phyloP scores from a whole-genome alignment of 30 jellyfish, hydroid and myxozoan species.

The Aurelia aurita complex sp. Pacific region DNA sequence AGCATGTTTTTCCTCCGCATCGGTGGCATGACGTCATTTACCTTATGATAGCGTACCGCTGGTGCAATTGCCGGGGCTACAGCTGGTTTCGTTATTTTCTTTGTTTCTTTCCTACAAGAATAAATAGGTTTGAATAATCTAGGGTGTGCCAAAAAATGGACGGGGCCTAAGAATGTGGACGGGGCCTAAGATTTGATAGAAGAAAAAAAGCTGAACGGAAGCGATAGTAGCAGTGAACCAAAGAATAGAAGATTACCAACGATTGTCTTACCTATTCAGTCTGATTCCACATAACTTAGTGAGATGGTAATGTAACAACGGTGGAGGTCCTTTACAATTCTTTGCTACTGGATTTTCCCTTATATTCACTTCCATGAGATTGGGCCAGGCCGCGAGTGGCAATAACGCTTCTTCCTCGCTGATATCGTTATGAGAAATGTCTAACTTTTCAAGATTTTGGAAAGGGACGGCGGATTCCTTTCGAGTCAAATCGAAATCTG shows the following conservation, averaged over 20 bases:
- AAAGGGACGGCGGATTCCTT: slow-evolving; percentile 42
- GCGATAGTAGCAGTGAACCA: neutral
- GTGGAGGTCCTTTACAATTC: slow-evolving; percentile 61
- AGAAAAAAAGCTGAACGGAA: neutral
- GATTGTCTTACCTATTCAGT: slow-evolving; percentile 51
- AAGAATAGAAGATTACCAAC: neutral
- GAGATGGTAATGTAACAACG: slow-evolving; percentile 56
- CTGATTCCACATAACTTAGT: slow-evolving; percentile 68
- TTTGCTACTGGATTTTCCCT: slow-evolving; percentile 78
- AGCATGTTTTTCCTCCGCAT: slow-evolving; percentile 56
- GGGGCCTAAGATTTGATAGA: too few species aligned
- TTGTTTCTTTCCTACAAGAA: slow-evolving; percentile 37
- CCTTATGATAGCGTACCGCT: slow-evolving; percentile 48
- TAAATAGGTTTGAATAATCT: neutral
- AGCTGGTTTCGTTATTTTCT: slow-evolving; percentile 41
- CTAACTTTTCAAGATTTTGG: slow-evolving; percentile 46
- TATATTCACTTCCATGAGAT: slow-evolving; percentile 42
- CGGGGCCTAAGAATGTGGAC: too few species aligned
- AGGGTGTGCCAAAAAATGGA: neutral
- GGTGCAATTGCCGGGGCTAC: slow-evolving; percentile 56
- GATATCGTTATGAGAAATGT: slow-evolving; percentile 55
- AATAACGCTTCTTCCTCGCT: slow-evolving; percentile 69
- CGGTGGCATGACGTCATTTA: slow-evolving; percentile 50
- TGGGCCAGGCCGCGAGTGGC: slow-evolving; percentile 79
- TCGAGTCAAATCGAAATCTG: slow-evolving; percentile 35